Percentiles rank a stretch among this genome's conserved stretches.
Evolutionary conservation across 2,797 vertebrate genomes (phyloP).

Genomic region (Potorous gilbertii): DNA sequence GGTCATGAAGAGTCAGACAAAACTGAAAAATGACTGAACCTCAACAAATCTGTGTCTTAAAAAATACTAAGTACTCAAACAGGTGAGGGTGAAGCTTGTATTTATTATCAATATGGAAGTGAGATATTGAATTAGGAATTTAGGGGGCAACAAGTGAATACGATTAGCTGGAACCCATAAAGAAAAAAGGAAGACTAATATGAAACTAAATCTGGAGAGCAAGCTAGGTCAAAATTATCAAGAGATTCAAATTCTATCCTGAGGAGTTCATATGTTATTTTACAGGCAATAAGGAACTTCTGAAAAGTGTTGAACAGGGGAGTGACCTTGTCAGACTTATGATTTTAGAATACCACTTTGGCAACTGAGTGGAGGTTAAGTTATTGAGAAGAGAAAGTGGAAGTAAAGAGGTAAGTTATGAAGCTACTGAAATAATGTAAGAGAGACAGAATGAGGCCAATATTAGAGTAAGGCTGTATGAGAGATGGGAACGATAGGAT

Average conservation of each 20-base stretch:
- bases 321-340: not conserved
- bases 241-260: not conserved
- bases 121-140: not conserved
- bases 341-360: not conserved
- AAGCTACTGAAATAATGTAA: not conserved
- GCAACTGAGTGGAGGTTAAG: not conserved
- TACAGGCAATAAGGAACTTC: not conserved
- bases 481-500: not conserved
- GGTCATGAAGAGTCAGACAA: too few relatives aligned
- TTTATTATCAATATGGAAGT: not conserved
- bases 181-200: not conserved
- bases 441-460: not conserved
- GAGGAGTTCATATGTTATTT: not conserved
- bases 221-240: not conserved
- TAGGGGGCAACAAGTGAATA: too few relatives aligned
- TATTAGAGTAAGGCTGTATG: not conserved
- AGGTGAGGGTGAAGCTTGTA: not conserved
- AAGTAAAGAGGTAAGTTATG: not conserved
- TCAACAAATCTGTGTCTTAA: too few relatives aligned
- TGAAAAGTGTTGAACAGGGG: not conserved
- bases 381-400: not conserved
- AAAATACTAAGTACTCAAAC: too few relatives aligned
- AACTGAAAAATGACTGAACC: too few relatives aligned
- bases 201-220: not conserved
- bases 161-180: not conserved